These are phyloP conservation scores for Sitobion miscanthi DNA, from an alignment of 1,140 invertebrate species.

Conservation along the genomic window DNA sequence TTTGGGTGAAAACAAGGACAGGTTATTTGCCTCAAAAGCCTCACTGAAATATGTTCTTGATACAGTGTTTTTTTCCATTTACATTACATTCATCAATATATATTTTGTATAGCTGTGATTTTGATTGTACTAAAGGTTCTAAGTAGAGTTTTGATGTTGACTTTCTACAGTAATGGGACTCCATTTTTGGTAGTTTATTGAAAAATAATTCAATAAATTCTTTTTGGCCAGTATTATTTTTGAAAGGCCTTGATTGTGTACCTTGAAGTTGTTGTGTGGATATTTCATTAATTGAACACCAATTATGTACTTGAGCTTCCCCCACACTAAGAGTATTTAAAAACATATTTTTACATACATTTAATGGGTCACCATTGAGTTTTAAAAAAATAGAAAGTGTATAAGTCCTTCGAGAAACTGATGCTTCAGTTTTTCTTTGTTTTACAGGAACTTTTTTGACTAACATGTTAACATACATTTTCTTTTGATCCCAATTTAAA, in stretches of 20 bases:
- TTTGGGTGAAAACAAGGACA: neutral
- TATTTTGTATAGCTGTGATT: neutral
- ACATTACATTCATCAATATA: neutral
- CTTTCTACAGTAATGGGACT: too few relatives aligned
- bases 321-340: neutral
- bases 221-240: too few relatives aligned
- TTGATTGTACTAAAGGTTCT: constrained; percentile 3
- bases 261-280: too few relatives aligned
- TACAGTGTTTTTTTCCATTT: neutral
- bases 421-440: constrained; percentile 1
- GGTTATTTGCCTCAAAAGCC: neutral
- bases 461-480: too few relatives aligned
- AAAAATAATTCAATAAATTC: too few relatives aligned
- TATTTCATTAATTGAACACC: too few relatives aligned
- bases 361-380: neutral
- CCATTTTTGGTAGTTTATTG: too few relatives aligned
- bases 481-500: too few relatives aligned
- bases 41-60: neutral
- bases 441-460: neutral
- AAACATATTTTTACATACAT: constrained; percentile 1
- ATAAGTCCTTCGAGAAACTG: constrained; percentile 6
- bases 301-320: too few relatives aligned
- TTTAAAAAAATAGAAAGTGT: constrained; percentile 19
- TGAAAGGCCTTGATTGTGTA: too few relatives aligned
- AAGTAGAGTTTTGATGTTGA: neutral